A percentile compares a stretch with the other conserved stretches of the same genome.
phyloP scores from a whole-genome alignment of 2,113 vertebrate species.

The Zootoca vivipara region DNA sequence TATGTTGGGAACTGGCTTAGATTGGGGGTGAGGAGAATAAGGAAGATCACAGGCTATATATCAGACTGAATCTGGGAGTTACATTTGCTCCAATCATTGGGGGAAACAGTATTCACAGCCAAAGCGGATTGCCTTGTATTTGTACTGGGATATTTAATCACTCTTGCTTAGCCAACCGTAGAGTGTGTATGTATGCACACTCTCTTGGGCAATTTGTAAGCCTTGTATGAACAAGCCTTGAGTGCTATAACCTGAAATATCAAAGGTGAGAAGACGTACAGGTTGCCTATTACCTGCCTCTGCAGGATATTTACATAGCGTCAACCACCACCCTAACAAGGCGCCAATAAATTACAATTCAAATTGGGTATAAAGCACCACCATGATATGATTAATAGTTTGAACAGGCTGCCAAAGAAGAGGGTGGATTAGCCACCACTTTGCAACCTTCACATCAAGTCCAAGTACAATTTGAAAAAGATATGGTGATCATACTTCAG shows the following conservation, averaged over 20 bases:
- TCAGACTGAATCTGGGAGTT: neutral
- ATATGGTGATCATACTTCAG: neutral
- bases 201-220: conserved; percentile 14
- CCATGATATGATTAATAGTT: neutral
- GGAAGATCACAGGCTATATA: neutral
- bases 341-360: conserved; percentile 25
- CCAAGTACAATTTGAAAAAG: neutral
- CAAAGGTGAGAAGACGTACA: neutral
- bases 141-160: neutral
- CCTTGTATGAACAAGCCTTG: conserved; percentile 25
- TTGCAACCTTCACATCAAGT: neutral
- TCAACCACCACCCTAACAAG: conserved; percentile 23
- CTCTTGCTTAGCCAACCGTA: neutral
- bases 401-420: neutral
- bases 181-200: no score
- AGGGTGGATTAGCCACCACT: conserved; percentile 11
- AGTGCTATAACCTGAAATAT: conserved; percentile 13
- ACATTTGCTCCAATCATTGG: neutral
- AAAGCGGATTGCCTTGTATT: neutral
- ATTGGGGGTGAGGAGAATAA: neutral
- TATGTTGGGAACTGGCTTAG: neutral
- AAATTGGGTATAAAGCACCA: neutral
- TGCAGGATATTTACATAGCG: neutral
- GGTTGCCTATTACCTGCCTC: neutral
- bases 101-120: neutral